Evolutionary conservation across 2,113 vertebrate species (phyloP).

Genomic region (Zingel zingel): DNA sequence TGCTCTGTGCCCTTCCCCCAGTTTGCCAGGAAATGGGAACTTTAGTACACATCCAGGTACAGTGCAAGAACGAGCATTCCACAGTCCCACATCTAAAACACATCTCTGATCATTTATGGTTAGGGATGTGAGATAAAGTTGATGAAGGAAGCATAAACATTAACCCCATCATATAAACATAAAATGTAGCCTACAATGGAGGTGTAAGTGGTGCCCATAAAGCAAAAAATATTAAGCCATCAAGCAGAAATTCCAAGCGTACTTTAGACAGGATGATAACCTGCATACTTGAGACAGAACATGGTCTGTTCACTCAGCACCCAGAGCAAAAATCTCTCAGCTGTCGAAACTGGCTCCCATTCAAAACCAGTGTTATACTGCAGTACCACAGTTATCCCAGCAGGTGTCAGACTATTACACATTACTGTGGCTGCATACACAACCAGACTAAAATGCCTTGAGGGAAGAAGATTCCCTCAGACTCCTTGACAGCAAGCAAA

Average conservation of each 20-base stretch:
- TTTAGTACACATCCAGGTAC: background rate
- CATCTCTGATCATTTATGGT: background rate
- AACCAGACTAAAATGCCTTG: slow-evolving; percentile 38
- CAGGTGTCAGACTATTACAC: slow-evolving; percentile 70
- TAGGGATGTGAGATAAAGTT: background rate
- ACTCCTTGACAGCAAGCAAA: slow-evolving; percentile 51
- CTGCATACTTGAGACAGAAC: slow-evolving; percentile 51
- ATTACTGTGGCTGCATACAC: slow-evolving; percentile 2
- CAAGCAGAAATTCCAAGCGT: slow-evolving; percentile 42
- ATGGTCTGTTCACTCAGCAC: slow-evolving; percentile 49
- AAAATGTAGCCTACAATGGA: slow-evolving; percentile 7
- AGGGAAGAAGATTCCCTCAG: slow-evolving; percentile 46
- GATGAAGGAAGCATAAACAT: background rate
- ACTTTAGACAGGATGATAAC: slow-evolving; percentile 34
- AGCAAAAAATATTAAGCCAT: slow-evolving; percentile 34
- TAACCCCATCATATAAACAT: background rate
- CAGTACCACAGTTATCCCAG: slow-evolving; percentile 54
- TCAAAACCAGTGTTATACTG: slow-evolving; percentile 42
- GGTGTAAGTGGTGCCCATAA: background rate
- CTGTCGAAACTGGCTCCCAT: slow-evolving; percentile 54
- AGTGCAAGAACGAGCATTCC: background rate
- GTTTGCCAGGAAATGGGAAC: background rate
- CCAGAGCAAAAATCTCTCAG: slow-evolving; percentile 39
- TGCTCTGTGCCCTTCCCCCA: background rate
- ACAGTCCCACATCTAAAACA: background rate